Base-by-base conservation (phyloP, 2,113 vertebrate genomes). In the Poeciliopsis retropinna region DNA sequence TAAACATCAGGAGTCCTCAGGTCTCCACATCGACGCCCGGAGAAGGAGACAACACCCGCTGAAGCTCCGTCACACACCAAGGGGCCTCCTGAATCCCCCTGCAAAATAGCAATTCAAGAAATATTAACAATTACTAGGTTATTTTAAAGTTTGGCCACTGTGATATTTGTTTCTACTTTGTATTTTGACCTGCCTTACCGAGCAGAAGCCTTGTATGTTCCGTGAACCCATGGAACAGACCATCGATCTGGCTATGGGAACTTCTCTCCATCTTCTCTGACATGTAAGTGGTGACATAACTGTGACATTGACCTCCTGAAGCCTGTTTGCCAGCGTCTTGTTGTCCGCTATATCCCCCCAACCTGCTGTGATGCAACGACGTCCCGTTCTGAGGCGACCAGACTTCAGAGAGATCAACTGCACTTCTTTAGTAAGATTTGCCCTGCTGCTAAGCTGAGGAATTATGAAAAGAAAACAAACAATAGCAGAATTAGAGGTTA, bases 31-130 rank as follows among this genome's bases (percentile, higher is more conserved):
- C 22, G 63, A 1, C 0, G 17, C 0, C 69, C 70, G 12, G 73
- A 80, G 64, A 96, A 98, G 71, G 97, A 97, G n/a, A 96, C 93
- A 0, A 98, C 75, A 0, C 96, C 97, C 0, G 95, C 94, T 3
- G 92, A 85, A 22, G 88, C 66, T 0, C 91, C 89, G 0, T 89
- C 80, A 76, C 97, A 97, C 0, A 98, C 91, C 87, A 97, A 63
- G 0, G 96, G 96, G 0, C 96, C 96, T 0, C 96, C 96, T 0
- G 96, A 98, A 85, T 98, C 96, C 0, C 96, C 96, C 97, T 97
- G 83, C 32, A 76, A 69, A 19, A 84, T 17, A 32, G 64, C 32
- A n/a, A 62, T 17, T 27, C 4, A 29, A 60, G 28, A 44, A 2
- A 41, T 13, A 57, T 64, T 27, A 54, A 62, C 37, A 31, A 8